Conservation (phyloP, 2,113 vertebrate genomes). For the Ancistrus triradiatus region DNA sequence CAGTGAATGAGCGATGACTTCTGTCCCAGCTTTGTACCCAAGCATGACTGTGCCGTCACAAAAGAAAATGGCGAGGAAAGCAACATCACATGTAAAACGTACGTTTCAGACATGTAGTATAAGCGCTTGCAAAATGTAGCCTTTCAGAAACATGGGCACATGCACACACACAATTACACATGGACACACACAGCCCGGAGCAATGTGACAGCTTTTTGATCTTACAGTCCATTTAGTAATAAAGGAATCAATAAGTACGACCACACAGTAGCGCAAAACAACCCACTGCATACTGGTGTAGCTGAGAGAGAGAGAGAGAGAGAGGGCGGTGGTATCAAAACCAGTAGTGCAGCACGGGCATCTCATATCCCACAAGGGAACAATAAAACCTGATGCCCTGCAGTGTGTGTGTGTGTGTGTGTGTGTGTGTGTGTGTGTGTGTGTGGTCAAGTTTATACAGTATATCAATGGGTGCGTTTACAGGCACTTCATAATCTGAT, state of each 20-base stretch:
- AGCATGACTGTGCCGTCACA: neutral
- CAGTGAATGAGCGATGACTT: slow-evolving; percentile 42
- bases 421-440: slow-evolving; percentile 17
- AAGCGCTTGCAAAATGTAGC: neutral
- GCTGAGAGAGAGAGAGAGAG: neutral
- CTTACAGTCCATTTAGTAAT: slow-evolving; percentile 8
- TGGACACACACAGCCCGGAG: neutral
- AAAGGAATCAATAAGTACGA: slow-evolving; percentile 9
- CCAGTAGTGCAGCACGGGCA: slow-evolving; percentile 37
- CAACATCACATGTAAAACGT: too few species aligned
- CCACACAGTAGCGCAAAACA: slow-evolving; percentile 13
- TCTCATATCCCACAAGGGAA: slow-evolving; percentile 47
- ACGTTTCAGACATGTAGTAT: neutral
- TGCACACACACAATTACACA: neutral
- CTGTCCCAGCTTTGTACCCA: slow-evolving; percentile 17
- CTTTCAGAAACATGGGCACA: neutral
- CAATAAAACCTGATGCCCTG: slow-evolving; percentile 38
- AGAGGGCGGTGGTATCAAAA: slow-evolving; percentile 22
- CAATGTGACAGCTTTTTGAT: neutral
- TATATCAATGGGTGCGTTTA: too few species aligned
- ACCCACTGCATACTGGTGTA: slow-evolving; percentile 1
- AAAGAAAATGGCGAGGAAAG: too few species aligned
- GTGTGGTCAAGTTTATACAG: too few species aligned
- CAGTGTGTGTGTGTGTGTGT: slow-evolving; percentile 6
- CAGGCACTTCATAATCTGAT: too few species aligned